A percentile compares a stretch with the other conserved stretches of the same genome.
Evolutionary conservation across 2,113 vertebrate genomes (phyloP).

Genomic region (Polypterus bichir): DNA sequence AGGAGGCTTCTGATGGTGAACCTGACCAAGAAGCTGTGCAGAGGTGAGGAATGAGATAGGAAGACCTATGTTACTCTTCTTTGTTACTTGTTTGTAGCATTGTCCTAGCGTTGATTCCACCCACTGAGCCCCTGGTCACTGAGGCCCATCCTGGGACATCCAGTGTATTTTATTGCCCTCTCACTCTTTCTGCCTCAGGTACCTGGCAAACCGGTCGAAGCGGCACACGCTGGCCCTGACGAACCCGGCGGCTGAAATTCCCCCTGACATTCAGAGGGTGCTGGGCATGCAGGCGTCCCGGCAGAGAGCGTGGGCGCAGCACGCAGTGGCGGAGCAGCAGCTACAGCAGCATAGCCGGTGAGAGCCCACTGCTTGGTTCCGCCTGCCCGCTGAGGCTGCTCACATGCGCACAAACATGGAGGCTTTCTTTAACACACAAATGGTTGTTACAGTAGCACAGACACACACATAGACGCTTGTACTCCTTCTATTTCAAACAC

Average conservation of each 20-base stretch:
- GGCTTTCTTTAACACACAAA: neutral
- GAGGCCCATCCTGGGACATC: too few species aligned
- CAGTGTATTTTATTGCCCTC: conserved; percentile 20
- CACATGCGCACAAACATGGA: neutral
- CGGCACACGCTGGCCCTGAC: conserved; percentile 89
- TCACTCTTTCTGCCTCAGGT: conserved; percentile 65
- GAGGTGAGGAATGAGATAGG: conserved; percentile 75
- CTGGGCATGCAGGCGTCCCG: conserved; percentile 80
- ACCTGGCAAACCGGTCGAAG: conserved; percentile 99
- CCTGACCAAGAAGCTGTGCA: conserved; percentile 95
- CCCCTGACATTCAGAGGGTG: conserved; percentile 82
- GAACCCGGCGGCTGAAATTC: conserved; percentile 82
- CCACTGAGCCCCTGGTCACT: too few species aligned
- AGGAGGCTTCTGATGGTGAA: conserved; percentile 92
- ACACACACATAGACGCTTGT: neutral
- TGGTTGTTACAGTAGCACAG: neutral
- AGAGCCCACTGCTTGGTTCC: conserved; percentile 43
- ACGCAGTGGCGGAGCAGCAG: conserved; percentile 63
- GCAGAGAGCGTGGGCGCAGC: conserved; percentile 81
- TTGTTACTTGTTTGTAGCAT: too few species aligned
- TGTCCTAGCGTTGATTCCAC: too few species aligned
- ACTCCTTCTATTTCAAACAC: too few species aligned
- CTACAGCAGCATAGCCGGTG: conserved; percentile 80
- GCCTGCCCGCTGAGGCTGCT: too few species aligned
- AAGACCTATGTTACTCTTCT: too few species aligned